Evolutionary conservation across 2,797 vertebrate species (phyloP), one percentile per base, ranked within the genome.

Genomic region (Todus mexicanus): DNA sequence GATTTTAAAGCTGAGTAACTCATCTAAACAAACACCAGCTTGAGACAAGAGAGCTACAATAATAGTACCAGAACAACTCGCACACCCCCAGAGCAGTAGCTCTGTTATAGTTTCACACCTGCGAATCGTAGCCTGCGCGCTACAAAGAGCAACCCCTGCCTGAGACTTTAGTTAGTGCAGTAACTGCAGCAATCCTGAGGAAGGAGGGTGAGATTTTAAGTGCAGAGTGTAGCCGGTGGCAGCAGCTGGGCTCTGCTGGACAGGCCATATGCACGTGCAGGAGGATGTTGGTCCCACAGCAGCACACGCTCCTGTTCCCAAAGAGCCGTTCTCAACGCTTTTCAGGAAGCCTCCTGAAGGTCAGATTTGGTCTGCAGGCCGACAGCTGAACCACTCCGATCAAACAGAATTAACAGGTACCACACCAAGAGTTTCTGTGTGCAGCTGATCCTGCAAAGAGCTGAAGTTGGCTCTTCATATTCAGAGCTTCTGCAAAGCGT

Each of bases 191-290:
- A 81, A 19, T 38, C n/a, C 10, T 0, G 27, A 77, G 54, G 59
- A 85, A 71, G 25, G 11, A 70, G 8, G 11, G 6, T 38, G 13
- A 64, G 33, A 18, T 73, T 74, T 57, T 48, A 48, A 53, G 71
- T 47, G 37, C 1, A 66, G 71, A 18, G 22, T 12, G 54, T 3
- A 76, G 43, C 47, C 53, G 0, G 0, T 13, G 40, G 60, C 42
- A 82, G 76, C 48, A 63, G 68, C 81, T 61, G 53, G 21, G 13
- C 20, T 31, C 33, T 33, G 37, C 2, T 33, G 79, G 23, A n/a
- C 29, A n/a, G 64, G 33, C 78, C 38, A 10, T 4, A 15, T 3
- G 27, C 38, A 53, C 29, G 9, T 2, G 29, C 50, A 78, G 42
- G n/a, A 69, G 37, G 37, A 51, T 7, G 23, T 45, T 15, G 37